Evolutionary conservation across 2,888 invertebrate genomes (phyloP).

Genomic region (Erebia palarica): DNA sequence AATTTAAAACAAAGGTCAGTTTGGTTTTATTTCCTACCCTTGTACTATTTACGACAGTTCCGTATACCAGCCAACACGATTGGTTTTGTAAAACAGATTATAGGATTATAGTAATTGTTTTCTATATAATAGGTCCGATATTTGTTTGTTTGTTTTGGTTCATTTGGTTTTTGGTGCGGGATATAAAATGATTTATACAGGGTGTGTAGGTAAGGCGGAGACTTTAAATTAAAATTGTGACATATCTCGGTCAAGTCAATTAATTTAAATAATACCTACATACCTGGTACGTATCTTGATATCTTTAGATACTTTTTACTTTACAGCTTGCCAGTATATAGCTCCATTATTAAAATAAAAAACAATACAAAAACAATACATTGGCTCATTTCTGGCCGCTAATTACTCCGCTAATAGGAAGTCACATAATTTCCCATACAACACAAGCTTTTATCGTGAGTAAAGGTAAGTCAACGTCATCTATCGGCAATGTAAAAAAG

Average conservation of each 20-base stretch:
- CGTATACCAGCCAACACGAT: neutral
- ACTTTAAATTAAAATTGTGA: conserved; percentile 27
- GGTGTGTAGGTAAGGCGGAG: neutral
- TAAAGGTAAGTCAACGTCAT: too few relatives aligned
- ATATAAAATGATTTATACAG: conserved; percentile 19
- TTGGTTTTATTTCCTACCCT: neutral
- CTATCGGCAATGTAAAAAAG: too few relatives aligned
- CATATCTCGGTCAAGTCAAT: conserved; percentile 22
- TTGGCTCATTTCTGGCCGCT: too few relatives aligned
- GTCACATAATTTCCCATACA: too few relatives aligned
- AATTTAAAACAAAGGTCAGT: conserved; percentile 19
- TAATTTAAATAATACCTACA: neutral
- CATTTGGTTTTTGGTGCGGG: neutral
- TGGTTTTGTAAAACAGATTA: conserved; percentile 10
- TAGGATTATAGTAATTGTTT: conserved; percentile 11
- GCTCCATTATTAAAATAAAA: too few relatives aligned
- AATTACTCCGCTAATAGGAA: too few relatives aligned
- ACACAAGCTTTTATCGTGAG: too few relatives aligned
- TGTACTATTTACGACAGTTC: conserved; percentile 15
- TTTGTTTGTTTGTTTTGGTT: conserved; percentile 9
- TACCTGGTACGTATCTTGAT: neutral
- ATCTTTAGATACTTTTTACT: neutral
- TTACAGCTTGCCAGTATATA: too few relatives aligned
- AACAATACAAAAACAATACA: too few relatives aligned
- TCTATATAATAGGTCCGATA: neutral